phyloP scores from a whole-genome alignment of 2,113 vertebrate species.

The Tachysurus vachellii region DNA sequence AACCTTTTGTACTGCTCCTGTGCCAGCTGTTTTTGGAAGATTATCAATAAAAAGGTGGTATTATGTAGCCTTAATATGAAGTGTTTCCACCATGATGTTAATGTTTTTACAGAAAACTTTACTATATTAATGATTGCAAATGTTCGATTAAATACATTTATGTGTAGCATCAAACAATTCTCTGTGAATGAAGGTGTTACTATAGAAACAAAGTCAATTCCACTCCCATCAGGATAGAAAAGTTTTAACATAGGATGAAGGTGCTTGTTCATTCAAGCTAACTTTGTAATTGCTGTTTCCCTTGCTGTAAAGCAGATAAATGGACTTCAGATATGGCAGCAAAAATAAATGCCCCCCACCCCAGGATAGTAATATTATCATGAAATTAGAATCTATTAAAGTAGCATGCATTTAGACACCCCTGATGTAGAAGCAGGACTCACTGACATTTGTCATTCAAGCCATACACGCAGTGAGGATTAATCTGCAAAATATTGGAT shows the following conservation, averaged over 20 bases:
- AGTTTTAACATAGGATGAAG: not conserved
- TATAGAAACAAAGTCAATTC: not conserved
- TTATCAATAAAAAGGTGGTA: not conserved
- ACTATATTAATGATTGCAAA: not conserved
- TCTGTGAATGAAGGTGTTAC: not conserved
- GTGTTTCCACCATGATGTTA: not conserved
- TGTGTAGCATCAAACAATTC: not conserved
- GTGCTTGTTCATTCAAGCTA: not conserved
- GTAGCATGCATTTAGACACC: not conserved
- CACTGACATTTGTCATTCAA: slow-evolving; percentile 29
- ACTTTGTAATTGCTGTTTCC: not conserved
- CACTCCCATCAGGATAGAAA: not conserved
- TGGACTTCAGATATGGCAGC: not conserved
- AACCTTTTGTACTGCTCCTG: not conserved
- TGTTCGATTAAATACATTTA: not conserved
- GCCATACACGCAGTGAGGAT: not conserved
- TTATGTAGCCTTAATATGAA: not conserved
- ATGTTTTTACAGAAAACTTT: not conserved
- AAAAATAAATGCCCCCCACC: not conserved
- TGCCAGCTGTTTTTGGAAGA: not conserved
- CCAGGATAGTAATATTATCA: not conserved
- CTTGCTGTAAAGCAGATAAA: not conserved
- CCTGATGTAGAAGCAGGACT: slow-evolving; percentile 20
- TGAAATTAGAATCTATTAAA: not conserved
- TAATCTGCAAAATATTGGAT: slow-evolving; percentile 8